These are phyloP conservation scores for Germaria angustata DNA, from an alignment of 2,888 invertebrate genomes.

Conservation along the genomic window DNA sequence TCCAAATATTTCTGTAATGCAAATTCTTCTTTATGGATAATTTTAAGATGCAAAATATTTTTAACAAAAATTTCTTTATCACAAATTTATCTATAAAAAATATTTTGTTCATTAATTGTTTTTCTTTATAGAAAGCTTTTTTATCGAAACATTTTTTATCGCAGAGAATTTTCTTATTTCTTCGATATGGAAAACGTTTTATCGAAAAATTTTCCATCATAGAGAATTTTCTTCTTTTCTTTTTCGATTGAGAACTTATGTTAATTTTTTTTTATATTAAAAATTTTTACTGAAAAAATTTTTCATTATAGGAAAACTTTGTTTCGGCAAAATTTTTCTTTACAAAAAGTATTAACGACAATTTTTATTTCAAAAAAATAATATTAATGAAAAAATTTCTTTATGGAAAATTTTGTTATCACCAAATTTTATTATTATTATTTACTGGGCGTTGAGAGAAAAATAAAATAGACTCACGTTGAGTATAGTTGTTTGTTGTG, in stretches of 20 bases:
- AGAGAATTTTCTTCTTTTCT: background rate
- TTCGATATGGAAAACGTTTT: background rate
- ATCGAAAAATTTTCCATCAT: background rate
- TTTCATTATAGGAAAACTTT: background rate
- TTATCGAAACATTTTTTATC: background rate
- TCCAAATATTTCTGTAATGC: no score
- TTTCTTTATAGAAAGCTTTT: background rate
- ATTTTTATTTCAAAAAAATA: background rate
- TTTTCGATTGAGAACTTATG: background rate
- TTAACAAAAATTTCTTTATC: background rate
- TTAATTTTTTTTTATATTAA: background rate
- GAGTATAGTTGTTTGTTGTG: no score
- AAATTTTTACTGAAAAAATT: background rate
- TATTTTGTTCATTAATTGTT: background rate
- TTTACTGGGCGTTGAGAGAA: no score
- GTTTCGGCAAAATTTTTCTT: background rate
- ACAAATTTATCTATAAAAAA: background rate
- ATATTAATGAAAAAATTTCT: background rate
- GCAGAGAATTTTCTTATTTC: no score
- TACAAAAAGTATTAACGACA: no score
- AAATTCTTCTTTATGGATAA: background rate
- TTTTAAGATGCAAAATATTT: background rate
- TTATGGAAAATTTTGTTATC: background rate
- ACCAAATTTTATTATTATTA: no score
- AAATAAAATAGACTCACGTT: no score